phyloP scores from a whole-genome alignment of 2,888 invertebrate species.

The Drosophila pegasa region DNA sequence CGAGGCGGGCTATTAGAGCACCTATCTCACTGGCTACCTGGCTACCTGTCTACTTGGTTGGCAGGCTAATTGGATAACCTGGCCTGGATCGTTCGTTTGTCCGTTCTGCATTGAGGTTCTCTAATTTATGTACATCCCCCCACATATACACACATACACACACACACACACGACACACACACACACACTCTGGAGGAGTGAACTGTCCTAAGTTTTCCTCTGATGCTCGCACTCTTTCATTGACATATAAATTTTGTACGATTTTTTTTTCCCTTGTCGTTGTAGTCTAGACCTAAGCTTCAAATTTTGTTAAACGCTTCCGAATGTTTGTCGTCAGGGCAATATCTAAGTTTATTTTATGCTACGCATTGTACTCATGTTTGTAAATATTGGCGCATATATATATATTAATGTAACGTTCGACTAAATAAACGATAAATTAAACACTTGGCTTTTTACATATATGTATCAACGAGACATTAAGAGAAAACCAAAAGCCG shows the following conservation, averaged over 20 bases:
- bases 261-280: slow-evolving; percentile 36
- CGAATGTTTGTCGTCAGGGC: slow-evolving; percentile 51
- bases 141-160: slow-evolving; percentile 6
- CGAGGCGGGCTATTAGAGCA: slow-evolving; percentile 82
- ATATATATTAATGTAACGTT: slow-evolving; percentile 32
- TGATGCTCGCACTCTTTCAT: slow-evolving; percentile 42
- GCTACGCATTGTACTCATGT: slow-evolving; percentile 63
- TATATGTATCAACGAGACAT: slow-evolving; percentile 20
- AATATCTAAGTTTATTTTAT: slow-evolving; percentile 55
- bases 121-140: slow-evolving; percentile 52
- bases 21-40: slow-evolving; percentile 12
- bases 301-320: slow-evolving; percentile 37
- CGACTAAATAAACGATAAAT: slow-evolving; percentile 41
- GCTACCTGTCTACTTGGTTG: slow-evolving; percentile 3
- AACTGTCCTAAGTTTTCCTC: slow-evolving; percentile 23
- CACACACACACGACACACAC: background rate
- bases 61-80: slow-evolving; percentile 17
- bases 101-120: slow-evolving; percentile 32
- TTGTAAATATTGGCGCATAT: slow-evolving; percentile 75
- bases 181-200: slow-evolving; percentile 21
- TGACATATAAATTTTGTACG: slow-evolving; percentile 38
- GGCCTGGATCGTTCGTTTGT: slow-evolving; percentile 22
- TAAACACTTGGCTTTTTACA: slow-evolving; percentile 29
- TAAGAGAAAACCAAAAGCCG: slow-evolving; percentile 28
- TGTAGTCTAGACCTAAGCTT: slow-evolving; percentile 49